Base-by-base conservation (phyloP, 2,113 vertebrate species). In the Kryptolebias marmoratus region DNA sequence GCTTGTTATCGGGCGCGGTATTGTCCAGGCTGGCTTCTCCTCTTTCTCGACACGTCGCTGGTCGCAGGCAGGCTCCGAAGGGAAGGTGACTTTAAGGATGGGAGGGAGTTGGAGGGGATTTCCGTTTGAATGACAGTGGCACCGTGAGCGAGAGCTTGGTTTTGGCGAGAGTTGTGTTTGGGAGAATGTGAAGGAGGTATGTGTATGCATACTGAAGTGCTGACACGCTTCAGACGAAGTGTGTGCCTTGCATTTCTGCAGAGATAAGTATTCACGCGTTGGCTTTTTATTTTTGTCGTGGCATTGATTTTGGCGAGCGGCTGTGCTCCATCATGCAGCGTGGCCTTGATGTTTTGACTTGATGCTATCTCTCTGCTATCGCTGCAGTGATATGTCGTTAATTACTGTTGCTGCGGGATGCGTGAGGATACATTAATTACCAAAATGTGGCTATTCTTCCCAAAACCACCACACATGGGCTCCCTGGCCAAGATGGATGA, bases 301-400 rank as follows among this genome's bases (percentile, higher is more conserved):
- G 64, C 82, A 90, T 91, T 66, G 92, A 93, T 92, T 89, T 80
- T 73, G 27, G 68, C n/a, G 10, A 88, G 85, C 84, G 30, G 87
- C 67, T 80, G 71, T 27, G 73, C 91, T 94, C 89, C 81, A 91
- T 93, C 91, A 90, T 60, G 2, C 70, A 5, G 75, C 58, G 22
- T 68, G 75, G 92, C 87, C 82, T 83, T 90, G 87, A 84, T 89
- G 87, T 79, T 90, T 89, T 90, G 88, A 90, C 91, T 89, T 68
- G 73, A 87, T 75, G 75, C 77, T 85, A 89, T 91, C 92, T 89
- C 68, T 70, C 84, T 63, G 71, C 67, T 85, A 90, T 89, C 78
- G 47, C 69, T 18, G 14, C 42, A 22, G 88, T 73, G 74, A 89
- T 64, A 62, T 16, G 44, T 75, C 84, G 75, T 93, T 91, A 93